Conservation (phyloP, 2,113 vertebrate species). For the Tyrannus savana region DNA sequence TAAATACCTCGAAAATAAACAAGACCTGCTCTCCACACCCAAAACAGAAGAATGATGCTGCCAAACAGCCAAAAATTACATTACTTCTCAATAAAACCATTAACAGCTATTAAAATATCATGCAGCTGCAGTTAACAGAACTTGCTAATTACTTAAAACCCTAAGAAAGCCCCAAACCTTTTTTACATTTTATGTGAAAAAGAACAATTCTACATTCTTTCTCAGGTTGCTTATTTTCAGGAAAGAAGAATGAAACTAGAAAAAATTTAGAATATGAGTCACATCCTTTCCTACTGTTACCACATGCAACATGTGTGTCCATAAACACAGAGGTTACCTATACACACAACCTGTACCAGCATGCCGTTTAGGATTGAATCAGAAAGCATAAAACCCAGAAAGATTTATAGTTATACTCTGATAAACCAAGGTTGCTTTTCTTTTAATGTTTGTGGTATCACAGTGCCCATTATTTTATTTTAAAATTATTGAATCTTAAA, state of each 20-base stretch:
- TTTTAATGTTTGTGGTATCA: neutral
- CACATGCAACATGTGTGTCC: neutral
- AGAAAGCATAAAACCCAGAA: neutral
- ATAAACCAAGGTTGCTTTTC: neutral
- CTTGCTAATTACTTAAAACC: neutral
- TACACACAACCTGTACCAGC: neutral
- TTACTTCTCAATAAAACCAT: constrained; percentile 35
- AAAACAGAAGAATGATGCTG: constrained; percentile 53
- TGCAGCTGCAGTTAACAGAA: constrained; percentile 7
- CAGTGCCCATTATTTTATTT: neutral
- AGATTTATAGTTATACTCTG: neutral
- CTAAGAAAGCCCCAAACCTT: neutral
- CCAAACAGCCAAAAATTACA: constrained; percentile 43
- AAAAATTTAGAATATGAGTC: neutral
- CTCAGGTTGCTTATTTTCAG: neutral
- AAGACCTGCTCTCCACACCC: constrained; percentile 69
- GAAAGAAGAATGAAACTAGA: neutral
- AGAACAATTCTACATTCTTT: neutral
- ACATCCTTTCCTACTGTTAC: neutral
- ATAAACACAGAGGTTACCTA: neutral
- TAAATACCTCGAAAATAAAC: constrained; percentile 70
- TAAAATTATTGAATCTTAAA: neutral
- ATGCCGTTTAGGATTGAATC: neutral
- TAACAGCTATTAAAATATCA: constrained; percentile 54
- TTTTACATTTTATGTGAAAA: neutral